Percentiles rank a stretch among this genome's conserved stretches.
Evolutionary conservation across 2,888 invertebrate genomes (phyloP).

Genomic region (Alviniconcha strummeri): DNA sequence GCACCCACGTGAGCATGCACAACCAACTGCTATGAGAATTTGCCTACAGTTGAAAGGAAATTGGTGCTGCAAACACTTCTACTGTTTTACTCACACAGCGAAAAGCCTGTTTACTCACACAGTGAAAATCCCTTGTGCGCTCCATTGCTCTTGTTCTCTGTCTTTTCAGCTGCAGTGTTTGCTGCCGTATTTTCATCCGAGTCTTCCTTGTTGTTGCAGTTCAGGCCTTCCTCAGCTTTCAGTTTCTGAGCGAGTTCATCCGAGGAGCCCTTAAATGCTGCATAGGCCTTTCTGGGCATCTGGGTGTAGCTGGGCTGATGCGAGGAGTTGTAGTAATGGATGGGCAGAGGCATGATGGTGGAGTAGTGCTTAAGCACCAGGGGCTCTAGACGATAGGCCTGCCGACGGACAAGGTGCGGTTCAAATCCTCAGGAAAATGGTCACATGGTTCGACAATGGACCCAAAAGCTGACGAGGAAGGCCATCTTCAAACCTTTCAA

Average conservation of each 20-base stretch:
- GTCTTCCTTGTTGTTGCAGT: constrained; percentile 34
- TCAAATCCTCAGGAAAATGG: too few relatives aligned
- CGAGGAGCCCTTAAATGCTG: constrained; percentile 58
- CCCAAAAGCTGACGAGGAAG: too few relatives aligned
- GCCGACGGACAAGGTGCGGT: background rate
- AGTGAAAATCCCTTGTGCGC: constrained; percentile 8
- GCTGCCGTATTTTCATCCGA: constrained; percentile 33
- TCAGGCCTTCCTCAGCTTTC: constrained; percentile 37
- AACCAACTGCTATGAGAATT: too few relatives aligned
- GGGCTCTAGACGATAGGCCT: constrained; percentile 79
- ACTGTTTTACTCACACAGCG: too few relatives aligned
- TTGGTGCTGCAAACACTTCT: too few relatives aligned
- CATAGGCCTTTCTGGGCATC: constrained; percentile 62
- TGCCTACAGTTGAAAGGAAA: too few relatives aligned
- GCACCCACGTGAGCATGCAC: too few relatives aligned
- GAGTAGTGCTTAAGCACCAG: constrained; percentile 78
- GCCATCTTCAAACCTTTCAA: too few relatives aligned
- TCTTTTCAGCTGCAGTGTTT: constrained; percentile 43
- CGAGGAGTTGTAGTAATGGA: constrained; percentile 76
- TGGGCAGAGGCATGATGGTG: constrained; percentile 78
- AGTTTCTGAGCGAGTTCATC: constrained; percentile 36
- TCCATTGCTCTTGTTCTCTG: background rate
- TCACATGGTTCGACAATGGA: too few relatives aligned
- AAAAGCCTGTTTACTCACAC: background rate
- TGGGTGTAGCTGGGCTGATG: constrained; percentile 73